Percentiles rank a stretch among this genome's conserved stretches.
phyloP scores from a whole-genome alignment of 2,113 vertebrate genomes.

The Cathartes aura region DNA sequence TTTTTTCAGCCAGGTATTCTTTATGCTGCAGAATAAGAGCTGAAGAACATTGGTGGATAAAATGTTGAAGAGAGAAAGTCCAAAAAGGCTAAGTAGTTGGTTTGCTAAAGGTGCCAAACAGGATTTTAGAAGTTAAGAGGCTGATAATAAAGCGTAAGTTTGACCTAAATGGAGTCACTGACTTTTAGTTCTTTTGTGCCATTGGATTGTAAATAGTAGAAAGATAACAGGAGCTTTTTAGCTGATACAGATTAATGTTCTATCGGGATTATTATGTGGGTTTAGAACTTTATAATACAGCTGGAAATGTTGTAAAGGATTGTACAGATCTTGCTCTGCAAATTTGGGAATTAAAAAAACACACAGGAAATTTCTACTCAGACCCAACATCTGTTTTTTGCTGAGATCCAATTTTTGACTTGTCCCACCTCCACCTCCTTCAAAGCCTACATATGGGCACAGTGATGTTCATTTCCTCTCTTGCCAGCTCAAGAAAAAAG shows the following conservation, averaged over 20 bases:
- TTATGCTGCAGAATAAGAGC: not conserved
- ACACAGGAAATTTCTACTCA: constrained; percentile 1
- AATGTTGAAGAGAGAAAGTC: not conserved
- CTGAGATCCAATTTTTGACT: not conserved
- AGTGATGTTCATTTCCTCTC: not conserved
- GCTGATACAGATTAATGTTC: not conserved
- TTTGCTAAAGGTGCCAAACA: not conserved
- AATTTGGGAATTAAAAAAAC: constrained; percentile 38
- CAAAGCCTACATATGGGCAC: not conserved
- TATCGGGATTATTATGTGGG: not conserved
- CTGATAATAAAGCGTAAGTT: not conserved
- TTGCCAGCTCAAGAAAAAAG: not conserved
- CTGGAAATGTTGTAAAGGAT: constrained; percentile 13
- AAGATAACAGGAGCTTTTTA: not conserved
- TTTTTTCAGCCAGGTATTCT: not conserved
- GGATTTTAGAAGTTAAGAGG: not conserved
- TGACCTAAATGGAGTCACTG: not conserved
- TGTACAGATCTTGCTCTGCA: constrained; percentile 27
- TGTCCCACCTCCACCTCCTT: not conserved
- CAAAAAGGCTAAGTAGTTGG: not conserved
- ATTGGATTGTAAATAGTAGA: not conserved
- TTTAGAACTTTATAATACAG: not conserved
- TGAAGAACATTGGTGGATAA: not conserved
- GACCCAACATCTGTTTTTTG: constrained; percentile 13
- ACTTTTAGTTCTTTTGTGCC: not conserved